Evolutionary conservation across 1,140 invertebrate genomes (phyloP).

Genomic region (Pogonus chalceus): DNA sequence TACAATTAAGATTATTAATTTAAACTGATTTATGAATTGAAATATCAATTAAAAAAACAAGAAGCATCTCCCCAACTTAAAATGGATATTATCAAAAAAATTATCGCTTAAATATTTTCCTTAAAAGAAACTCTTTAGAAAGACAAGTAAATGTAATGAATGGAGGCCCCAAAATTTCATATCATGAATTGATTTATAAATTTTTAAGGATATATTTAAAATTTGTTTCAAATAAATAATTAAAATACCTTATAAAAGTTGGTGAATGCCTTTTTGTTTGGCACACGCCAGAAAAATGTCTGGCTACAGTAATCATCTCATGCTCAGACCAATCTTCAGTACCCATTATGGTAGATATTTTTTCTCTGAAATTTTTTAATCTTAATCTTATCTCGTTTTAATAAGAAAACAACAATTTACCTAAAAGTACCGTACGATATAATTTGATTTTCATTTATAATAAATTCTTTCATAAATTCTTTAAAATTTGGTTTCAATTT

Average conservation of each 20-base stretch:
- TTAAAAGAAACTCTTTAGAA: not conserved
- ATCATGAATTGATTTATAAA: conserved; percentile 26
- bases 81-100: no score
- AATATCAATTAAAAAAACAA: no score
- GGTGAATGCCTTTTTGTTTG: conserved; percentile 21
- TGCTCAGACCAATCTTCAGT: conserved; percentile 63
- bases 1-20: no score
- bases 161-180: conserved; percentile 9
- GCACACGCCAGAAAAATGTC: conserved; percentile 48
- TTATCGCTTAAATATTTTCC: no score
- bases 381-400: not conserved
- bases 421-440: conserved; percentile 27
- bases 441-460: conserved; percentile 38
- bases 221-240: not conserved
- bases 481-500: conserved; percentile 54
- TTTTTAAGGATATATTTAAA: no score
- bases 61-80: no score
- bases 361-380: conserved; percentile 10
- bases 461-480: conserved; percentile 58
- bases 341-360: conserved; percentile 37
- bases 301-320: conserved; percentile 62
- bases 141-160: not conserved
- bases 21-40: no score
- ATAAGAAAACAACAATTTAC: no score
- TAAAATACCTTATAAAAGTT: no score